Evolutionary conservation across 2,888 invertebrate species (phyloP).

Genomic region (Rhagium mordax): DNA sequence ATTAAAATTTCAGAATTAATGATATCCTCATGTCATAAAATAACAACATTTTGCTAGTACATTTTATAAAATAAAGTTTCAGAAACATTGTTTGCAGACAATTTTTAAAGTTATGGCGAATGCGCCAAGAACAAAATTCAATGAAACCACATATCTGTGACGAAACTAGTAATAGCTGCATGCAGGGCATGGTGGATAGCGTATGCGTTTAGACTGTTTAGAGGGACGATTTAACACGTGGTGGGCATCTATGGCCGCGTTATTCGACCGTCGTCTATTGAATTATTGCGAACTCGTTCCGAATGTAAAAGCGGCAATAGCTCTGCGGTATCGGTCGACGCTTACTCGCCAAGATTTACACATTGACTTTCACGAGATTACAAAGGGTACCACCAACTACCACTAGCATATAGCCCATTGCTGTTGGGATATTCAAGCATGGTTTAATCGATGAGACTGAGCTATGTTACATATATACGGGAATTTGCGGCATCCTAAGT

Average conservation of each 20-base stretch:
- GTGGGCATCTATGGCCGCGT: conserved; percentile 8
- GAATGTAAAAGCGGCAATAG: conserved; percentile 45
- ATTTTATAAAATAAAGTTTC: too few species aligned
- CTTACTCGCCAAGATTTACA: conserved; percentile 34
- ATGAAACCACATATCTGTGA: neutral
- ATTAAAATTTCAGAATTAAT: too few species aligned
- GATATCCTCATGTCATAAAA: too few species aligned
- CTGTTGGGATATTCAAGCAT: conserved; percentile 17
- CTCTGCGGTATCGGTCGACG: conserved; percentile 30
- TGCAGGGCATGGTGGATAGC: too few species aligned
- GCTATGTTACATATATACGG: conserved; percentile 45
- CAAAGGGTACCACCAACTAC: conserved; percentile 32
- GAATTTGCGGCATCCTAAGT: conserved; percentile 45
- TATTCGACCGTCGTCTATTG: conserved; percentile 46
- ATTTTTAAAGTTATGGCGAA: conserved; percentile 6
- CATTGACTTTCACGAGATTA: conserved; percentile 33
- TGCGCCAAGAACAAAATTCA: neutral
- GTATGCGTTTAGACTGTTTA: neutral
- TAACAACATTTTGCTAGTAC: too few species aligned
- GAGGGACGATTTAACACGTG: conserved; percentile 21
- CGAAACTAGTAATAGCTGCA: too few species aligned
- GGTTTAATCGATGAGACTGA: conserved; percentile 43
- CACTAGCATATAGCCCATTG: conserved; percentile 17
- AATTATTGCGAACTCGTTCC: conserved; percentile 55
- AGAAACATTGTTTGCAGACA: neutral